These are phyloP conservation scores for Orchesella cincta DNA, from an alignment of 1,140 invertebrate genomes.

Conservation along the genomic window DNA sequence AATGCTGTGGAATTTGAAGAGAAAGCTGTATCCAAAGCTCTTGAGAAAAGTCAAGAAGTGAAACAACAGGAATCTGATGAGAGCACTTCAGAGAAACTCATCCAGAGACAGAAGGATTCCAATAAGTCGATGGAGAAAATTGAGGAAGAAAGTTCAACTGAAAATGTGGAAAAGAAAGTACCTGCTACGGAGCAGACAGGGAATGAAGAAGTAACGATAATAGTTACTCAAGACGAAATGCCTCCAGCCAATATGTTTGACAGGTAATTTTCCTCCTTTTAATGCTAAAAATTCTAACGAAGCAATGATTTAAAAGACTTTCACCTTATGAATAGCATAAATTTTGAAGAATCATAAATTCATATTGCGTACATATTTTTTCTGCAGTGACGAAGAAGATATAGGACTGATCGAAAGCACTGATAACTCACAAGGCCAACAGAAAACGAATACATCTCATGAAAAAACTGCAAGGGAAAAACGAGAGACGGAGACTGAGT, in stretches of 20 bases:
- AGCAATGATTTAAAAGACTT: too few relatives aligned
- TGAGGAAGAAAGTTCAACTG: not conserved
- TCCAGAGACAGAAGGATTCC: too few relatives aligned
- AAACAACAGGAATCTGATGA: not conserved
- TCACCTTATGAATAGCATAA: too few relatives aligned
- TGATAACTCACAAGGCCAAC: not conserved
- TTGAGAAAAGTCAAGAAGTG: slow-evolving; percentile 5
- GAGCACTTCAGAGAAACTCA: too few relatives aligned
- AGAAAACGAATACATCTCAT: too few relatives aligned
- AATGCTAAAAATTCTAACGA: too few relatives aligned
- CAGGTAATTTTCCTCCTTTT: not conserved
- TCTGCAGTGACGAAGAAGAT: not conserved
- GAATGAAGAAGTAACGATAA: slow-evolving; percentile 13
- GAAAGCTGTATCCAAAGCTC: too few relatives aligned
- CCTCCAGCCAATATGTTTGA: slow-evolving; percentile 13
- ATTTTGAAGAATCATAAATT: not conserved
- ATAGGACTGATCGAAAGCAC: not conserved
- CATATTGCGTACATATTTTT: not conserved
- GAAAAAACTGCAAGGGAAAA: not conserved
- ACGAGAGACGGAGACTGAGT: not conserved
- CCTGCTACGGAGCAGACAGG: not conserved
- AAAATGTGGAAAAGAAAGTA: not conserved
- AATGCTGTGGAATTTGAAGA: too few relatives aligned
- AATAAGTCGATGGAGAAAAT: too few relatives aligned
- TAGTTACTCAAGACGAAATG: slow-evolving; percentile 14